Percentiles rank a stretch among this genome's conserved stretches.
Conservation (phyloP, 2,888 invertebrate species). For the Patella pellucida region DNA sequence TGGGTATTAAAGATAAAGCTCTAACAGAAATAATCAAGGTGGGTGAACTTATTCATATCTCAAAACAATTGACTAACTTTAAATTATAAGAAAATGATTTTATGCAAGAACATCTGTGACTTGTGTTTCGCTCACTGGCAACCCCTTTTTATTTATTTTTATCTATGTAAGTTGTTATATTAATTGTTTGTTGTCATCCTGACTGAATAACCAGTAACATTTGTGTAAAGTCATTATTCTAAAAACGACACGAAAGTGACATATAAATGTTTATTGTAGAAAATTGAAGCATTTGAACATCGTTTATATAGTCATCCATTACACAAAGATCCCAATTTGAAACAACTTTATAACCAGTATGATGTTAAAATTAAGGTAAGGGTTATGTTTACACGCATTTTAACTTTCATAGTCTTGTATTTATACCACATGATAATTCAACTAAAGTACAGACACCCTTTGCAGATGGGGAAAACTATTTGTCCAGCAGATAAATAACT, state of each 20-base stretch:
- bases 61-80: no score
- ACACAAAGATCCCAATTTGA: constrained; percentile 82
- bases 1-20: constrained; percentile 90
- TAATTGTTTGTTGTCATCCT: background rate
- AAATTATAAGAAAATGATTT: no score
- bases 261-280: constrained; percentile 63
- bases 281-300: constrained; percentile 86
- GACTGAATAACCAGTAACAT: background rate
- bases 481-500: no score
- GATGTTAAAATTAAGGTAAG: constrained; percentile 77
- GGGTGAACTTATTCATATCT: constrained; percentile 6
- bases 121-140: background rate
- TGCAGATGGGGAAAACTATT: no score
- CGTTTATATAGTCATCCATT: constrained; percentile 85
- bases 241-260: background rate
- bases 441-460: no score
- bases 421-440: no score
- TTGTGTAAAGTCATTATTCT: no score
- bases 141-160: background rate
- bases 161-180: background rate
- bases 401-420: no score
- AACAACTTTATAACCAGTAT: constrained; percentile 82
- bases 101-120: no score
- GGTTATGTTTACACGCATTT: no score
- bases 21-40: constrained; percentile 82